These are phyloP conservation scores for Tenthredo mesomela DNA, from an alignment of 2,888 invertebrate species.

Conservation along the genomic window DNA sequence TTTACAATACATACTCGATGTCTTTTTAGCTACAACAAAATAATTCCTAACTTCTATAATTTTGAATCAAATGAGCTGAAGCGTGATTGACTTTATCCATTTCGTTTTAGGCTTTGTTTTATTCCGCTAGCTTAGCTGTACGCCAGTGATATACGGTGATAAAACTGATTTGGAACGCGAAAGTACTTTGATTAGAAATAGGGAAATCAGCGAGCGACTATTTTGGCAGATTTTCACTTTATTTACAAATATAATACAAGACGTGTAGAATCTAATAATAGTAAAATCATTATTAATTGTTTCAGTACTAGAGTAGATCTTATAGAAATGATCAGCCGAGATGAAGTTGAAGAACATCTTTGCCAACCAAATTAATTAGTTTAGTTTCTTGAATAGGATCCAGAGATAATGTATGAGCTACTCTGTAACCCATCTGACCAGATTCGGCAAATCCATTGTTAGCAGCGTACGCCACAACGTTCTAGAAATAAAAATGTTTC, in stretches of 20 bases:
- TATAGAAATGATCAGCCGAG: constrained; percentile 22
- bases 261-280: constrained; percentile 31
- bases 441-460: constrained; percentile 80
- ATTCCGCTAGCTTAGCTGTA: background rate
- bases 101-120: background rate
- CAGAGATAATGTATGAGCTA: constrained; percentile 77
- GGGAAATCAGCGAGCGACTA: constrained; percentile 70
- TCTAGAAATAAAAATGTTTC: constrained; percentile 73
- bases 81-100: background rate
- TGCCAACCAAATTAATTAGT: constrained; percentile 79
- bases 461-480: constrained; percentile 80
- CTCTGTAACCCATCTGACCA: constrained; percentile 74
- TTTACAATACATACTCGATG: background rate
- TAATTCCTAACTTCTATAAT: background rate
- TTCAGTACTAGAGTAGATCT: constrained; percentile 25
- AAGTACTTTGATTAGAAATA: background rate
- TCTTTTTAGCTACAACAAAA: background rate
- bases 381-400: constrained; percentile 78
- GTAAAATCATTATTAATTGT: constrained; percentile 10
- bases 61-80: background rate
- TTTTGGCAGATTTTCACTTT: constrained; percentile 68
- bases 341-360: constrained; percentile 62
- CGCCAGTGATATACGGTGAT: background rate
- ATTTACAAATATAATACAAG: constrained; percentile 51
- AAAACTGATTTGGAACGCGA: background rate